Evolutionary conservation across 2,797 vertebrate species (phyloP), one percentile per base, ranked within the genome.

Genomic region (Pelodytes ibericus): DNA sequence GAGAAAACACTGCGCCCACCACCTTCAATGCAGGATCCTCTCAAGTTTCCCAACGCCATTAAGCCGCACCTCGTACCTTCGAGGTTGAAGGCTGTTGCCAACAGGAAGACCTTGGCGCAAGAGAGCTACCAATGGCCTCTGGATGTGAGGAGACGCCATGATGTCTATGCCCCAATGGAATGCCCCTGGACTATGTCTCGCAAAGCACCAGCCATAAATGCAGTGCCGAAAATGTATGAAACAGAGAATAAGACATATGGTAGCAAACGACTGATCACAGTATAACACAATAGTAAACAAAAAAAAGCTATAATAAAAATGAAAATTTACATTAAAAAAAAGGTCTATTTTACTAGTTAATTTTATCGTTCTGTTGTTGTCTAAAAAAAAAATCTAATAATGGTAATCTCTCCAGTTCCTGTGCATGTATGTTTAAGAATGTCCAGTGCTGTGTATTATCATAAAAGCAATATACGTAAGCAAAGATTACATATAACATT

Each of bases 181-280:
- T 64, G 24, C 13, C 81, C 83, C 16, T 85, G 84, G 81, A 72
- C 62, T 0, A 41, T 78, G 22, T 81, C 74, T 44, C 83, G 76
- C 36, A 22, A 51, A 18, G 72, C 80, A 16, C 51, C 80, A 0
- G 81, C 79, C 22, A 80, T 87, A 60, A 44, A 83, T 83, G 72
- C 79, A 0, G 72, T 84, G 18, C 88, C 85, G 0, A 81, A 61
- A n/a, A n/a, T n/a, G n/a, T n/a, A n/a, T n/a, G n/a, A n/a, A 73
- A 82, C 85, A 0, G 84, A 88, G 61, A 81, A 30, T 39, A 77
- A 84, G 2, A 7, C 33, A 22, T 89, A 86, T 0, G 81, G 89
- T 18, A 84, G 82, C 24, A 1, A 2, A 15, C 41, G 41, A 16
- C 41, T 16, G 13, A 3, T 10, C 18, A 44, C 41, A 44, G 3